phyloP scores from a whole-genome alignment of 1,140 invertebrate species.

The Saccostrea echinata region DNA sequence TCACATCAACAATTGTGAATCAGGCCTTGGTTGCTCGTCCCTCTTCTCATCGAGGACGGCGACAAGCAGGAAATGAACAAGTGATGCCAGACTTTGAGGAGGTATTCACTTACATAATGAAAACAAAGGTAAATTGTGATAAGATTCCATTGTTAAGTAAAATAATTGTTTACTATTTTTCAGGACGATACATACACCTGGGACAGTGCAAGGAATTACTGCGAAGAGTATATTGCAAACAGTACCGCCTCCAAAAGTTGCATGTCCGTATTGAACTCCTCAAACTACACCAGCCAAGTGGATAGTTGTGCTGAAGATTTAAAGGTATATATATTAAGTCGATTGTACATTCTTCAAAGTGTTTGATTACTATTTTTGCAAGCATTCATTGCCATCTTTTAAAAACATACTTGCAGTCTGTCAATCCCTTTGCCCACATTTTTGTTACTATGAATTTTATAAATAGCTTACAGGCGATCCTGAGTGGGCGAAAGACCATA shows the following conservation, averaged over 20 bases:
- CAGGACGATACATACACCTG: conserved; percentile 15
- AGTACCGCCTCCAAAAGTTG: conserved; percentile 68
- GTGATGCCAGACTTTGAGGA: conserved; percentile 8
- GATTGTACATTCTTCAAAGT: background rate
- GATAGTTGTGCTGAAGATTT: conserved; percentile 74
- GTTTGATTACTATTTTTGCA: too few relatives aligned
- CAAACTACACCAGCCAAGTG: conserved; percentile 61
- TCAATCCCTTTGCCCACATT: background rate
- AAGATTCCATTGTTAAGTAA: too few relatives aligned
- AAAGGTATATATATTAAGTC: conserved; percentile 50
- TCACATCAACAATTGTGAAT: conserved; percentile 49
- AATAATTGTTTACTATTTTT: background rate
- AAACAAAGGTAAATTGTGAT: background rate
- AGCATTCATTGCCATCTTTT: too few relatives aligned
- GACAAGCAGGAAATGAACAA: conserved; percentile 30
- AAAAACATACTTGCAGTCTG: background rate
- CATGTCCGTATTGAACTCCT: conserved; percentile 66
- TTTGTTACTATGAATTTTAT: background rate
- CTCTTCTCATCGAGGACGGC: conserved; percentile 12
- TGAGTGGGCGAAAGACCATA: conserved; percentile 51
- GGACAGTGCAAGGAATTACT: conserved; percentile 50
- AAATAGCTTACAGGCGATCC: conserved; percentile 48
- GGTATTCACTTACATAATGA: background rate
- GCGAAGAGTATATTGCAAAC: conserved; percentile 51
- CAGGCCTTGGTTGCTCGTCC: conserved; percentile 55